Percentiles rank a stretch among this genome's conserved stretches.
These are phyloP conservation scores for Nixonia krombeini DNA, from an alignment of 1,140 invertebrate species.

Conservation along the genomic window DNA sequence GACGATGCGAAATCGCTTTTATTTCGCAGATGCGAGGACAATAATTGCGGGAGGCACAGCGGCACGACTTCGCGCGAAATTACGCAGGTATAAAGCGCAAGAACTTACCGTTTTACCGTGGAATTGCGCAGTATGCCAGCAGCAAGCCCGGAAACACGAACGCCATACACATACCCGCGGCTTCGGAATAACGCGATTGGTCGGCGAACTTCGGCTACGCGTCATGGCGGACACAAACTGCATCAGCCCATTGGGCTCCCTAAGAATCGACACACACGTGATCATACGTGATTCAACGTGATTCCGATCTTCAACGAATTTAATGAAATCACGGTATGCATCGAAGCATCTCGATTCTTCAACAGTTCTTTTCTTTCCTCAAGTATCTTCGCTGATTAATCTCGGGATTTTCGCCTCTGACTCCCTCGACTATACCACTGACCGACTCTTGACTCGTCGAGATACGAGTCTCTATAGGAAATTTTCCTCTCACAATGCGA, in stretches of 20 bases:
- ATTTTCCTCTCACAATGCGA: background rate
- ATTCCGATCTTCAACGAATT: background rate
- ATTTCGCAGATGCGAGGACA: slow-evolving; percentile 24
- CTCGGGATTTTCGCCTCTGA: too few species aligned
- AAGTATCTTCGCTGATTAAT: background rate
- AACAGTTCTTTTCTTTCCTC: background rate
- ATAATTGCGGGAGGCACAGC: background rate
- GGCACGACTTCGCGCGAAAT: background rate
- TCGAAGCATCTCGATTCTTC: background rate
- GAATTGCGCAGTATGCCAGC: slow-evolving; percentile 29
- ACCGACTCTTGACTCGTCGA: too few species aligned
- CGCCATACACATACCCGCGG: slow-evolving; percentile 55
- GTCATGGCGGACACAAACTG: slow-evolving; percentile 50
- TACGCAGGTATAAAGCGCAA: background rate
- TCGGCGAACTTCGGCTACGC: background rate
- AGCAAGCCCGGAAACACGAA: slow-evolving; percentile 20
- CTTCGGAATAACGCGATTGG: slow-evolving; percentile 54
- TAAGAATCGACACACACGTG: background rate
- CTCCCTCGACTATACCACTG: too few species aligned
- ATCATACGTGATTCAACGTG: background rate
- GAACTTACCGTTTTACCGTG: slow-evolving; percentile 51
- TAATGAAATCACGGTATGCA: background rate
- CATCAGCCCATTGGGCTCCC: background rate
- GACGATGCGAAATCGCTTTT: slow-evolving; percentile 64
- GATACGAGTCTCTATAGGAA: background rate